Evolutionary conservation across 1,140 invertebrate species (phyloP).

Genomic region (Dysdera silvatica): DNA sequence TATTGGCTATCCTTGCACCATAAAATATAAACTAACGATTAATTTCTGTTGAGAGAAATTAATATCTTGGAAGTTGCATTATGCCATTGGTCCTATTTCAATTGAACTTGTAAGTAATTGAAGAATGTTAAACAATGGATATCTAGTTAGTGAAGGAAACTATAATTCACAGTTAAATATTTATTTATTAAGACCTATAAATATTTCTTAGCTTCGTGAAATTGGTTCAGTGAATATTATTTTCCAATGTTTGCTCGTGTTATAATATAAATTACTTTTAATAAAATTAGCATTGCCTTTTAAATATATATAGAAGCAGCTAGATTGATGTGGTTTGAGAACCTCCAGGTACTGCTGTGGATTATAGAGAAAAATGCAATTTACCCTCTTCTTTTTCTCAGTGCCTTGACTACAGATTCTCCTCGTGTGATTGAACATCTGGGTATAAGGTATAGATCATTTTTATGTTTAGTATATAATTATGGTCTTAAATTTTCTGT

Average conservation of each 20-base stretch:
- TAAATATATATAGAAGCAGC: slow-evolving; percentile 64
- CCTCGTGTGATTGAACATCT: slow-evolving; percentile 64
- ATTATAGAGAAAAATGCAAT: slow-evolving; percentile 88
- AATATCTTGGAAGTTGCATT: too few relatives aligned
- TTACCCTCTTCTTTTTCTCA: slow-evolving; percentile 82
- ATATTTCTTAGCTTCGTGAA: slow-evolving; percentile 2
- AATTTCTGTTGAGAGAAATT: too few relatives aligned
- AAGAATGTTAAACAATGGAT: too few relatives aligned
- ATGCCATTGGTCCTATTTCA: too few relatives aligned
- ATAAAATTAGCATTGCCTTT: too few relatives aligned
- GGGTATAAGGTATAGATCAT: slow-evolving; percentile 54
- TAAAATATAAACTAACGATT: too few relatives aligned
- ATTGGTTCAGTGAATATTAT: not conserved
- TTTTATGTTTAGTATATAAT: not conserved
- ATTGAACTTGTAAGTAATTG: too few relatives aligned
- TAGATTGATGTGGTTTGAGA: slow-evolving; percentile 90
- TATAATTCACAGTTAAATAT: too few relatives aligned
- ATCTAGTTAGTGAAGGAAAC: too few relatives aligned
- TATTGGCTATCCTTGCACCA: too few relatives aligned
- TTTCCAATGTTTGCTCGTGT: not conserved
- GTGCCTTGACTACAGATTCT: slow-evolving; percentile 77
- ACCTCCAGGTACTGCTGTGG: slow-evolving; percentile 76
- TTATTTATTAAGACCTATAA: too few relatives aligned
- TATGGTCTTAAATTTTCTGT: not conserved
- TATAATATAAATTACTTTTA: not conserved